A percentile compares a stretch with the other conserved stretches of the same genome.
Evolutionary conservation across 1,140 invertebrate genomes (phyloP).

Genomic region (Aphelenchoides fujianensis): DNA sequence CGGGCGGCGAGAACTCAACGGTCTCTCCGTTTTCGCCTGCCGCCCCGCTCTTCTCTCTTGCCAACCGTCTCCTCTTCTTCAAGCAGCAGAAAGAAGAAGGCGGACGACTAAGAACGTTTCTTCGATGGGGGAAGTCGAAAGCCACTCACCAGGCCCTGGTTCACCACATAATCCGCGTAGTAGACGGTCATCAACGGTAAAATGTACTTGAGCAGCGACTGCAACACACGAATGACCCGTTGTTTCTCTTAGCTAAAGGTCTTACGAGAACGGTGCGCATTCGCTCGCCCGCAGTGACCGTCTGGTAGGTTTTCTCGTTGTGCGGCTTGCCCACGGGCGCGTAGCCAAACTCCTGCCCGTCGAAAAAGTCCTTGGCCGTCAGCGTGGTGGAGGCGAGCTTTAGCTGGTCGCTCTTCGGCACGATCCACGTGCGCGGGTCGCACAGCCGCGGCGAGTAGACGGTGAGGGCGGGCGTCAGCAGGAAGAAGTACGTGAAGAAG

Average conservation of each 20-base stretch:
- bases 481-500: not conserved
- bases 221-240: constrained; percentile 29
- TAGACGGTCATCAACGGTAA: constrained; percentile 76
- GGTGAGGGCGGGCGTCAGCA: not conserved
- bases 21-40: constrained; percentile 57
- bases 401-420: not conserved
- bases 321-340: not conserved
- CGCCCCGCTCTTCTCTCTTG: constrained; percentile 68
- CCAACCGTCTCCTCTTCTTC: constrained; percentile 71
- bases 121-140: too few species aligned
- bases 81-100: not conserved
- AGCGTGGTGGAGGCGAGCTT: too few species aligned
- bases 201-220: constrained; percentile 72
- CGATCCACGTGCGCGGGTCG: not conserved
- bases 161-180: constrained; percentile 82
- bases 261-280: not conserved
- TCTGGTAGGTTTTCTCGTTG: not conserved
- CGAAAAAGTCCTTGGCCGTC: too few species aligned
- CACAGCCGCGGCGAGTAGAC: not conserved
- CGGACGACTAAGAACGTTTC: constrained; percentile 65
- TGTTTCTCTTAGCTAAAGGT: not conserved
- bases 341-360: not conserved
- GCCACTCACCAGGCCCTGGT: constrained; percentile 80
- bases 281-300: not conserved
- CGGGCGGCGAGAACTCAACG: too few species aligned